Percentiles rank a stretch among this genome's conserved stretches.
These are phyloP conservation scores for Melanerpes formicivorus DNA, from an alignment of 2,113 vertebrate genomes.

Conservation along the genomic window DNA sequence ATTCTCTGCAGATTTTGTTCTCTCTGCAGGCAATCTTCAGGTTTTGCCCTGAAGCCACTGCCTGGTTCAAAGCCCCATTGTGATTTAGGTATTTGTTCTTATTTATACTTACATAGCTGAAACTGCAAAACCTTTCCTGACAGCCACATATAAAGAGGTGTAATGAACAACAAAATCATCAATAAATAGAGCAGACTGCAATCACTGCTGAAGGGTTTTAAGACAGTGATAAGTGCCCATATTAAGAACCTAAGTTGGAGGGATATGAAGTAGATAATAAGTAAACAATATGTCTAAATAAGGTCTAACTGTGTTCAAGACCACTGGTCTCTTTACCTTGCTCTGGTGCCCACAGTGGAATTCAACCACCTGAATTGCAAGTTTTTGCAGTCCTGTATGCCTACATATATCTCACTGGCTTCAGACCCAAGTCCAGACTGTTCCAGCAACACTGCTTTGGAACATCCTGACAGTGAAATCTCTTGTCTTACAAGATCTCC, in stretches of 20 bases:
- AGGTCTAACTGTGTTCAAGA: background rate
- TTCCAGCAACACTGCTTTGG: background rate
- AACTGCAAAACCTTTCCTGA: slow-evolving; percentile 9
- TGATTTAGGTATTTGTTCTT: background rate
- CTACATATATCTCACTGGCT: background rate
- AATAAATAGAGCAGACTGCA: slow-evolving; percentile 27
- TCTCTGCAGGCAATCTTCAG: background rate
- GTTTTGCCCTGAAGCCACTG: background rate
- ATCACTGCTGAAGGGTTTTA: background rate
- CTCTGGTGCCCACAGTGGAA: background rate
- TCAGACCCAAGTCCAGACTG: background rate
- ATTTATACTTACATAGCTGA: background rate
- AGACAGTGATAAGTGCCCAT: background rate
- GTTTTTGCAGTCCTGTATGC: background rate
- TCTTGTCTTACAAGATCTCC: slow-evolving; percentile 2
- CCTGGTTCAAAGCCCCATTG: background rate
- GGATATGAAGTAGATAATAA: background rate
- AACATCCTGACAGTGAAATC: background rate
- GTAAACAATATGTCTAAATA: background rate
- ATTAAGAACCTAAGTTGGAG: background rate
- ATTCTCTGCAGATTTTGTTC: background rate
- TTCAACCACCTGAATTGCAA: background rate
- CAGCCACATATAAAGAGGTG: slow-evolving; percentile 13
- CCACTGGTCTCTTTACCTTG: background rate
- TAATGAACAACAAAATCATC: slow-evolving; percentile 31